Evolutionary conservation across 2,888 invertebrate genomes (phyloP).

Genomic region (Dusona sp.): DNA sequence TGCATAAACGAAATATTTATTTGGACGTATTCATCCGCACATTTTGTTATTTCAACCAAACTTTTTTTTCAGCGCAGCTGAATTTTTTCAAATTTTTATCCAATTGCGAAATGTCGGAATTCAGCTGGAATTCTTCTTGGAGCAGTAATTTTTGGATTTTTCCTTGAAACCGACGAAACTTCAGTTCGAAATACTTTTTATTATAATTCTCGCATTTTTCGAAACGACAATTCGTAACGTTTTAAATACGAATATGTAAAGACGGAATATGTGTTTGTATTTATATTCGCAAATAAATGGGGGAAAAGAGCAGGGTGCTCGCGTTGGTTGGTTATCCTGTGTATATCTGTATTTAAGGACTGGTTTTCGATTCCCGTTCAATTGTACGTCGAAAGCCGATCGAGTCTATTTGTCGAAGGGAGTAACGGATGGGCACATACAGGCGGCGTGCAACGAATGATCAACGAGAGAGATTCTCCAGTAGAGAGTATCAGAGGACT

Average conservation of each 20-base stretch:
- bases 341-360: slow-evolving; percentile 4
- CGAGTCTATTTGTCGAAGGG: slow-evolving; percentile 68
- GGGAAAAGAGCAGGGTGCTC: slow-evolving; percentile 17
- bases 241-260: too few species aligned
- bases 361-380: slow-evolving; percentile 65
- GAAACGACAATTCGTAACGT: background rate
- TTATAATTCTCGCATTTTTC: background rate
- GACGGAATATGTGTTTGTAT: background rate
- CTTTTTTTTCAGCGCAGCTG: too few species aligned
- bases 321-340: slow-evolving; percentile 20
- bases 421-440: slow-evolving; percentile 67
- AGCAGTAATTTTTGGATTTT: background rate
- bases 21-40: too few species aligned
- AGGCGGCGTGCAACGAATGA: slow-evolving; percentile 63
- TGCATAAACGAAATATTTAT: too few species aligned
- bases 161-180: background rate
- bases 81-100: too few species aligned
- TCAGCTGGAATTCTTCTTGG: too few species aligned
- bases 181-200: background rate
- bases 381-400: slow-evolving; percentile 62
- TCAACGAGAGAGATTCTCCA: slow-evolving; percentile 50
- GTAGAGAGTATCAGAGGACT: slow-evolving; percentile 29
- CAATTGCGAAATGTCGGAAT: too few species aligned
- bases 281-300: background rate
- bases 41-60: too few species aligned